Conservation (phyloP, 2,797 vertebrate species). For the Xiphorhynchus erythropygius region DNA sequence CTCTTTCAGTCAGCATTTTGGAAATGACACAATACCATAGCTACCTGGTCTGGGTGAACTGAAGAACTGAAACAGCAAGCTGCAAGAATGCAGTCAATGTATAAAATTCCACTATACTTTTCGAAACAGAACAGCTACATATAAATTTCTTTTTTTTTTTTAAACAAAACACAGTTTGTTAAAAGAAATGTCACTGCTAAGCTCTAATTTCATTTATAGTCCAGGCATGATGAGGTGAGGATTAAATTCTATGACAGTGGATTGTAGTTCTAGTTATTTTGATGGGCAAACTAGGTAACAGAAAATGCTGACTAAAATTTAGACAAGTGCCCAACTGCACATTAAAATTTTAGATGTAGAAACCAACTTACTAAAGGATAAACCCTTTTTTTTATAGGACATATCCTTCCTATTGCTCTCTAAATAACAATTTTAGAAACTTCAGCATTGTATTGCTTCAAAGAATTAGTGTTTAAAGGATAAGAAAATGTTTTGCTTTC, state of each 20-base stretch:
- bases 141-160: not conserved
- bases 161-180: not conserved
- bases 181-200: not conserved
- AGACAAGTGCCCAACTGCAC: not conserved
- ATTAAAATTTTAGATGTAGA: slow-evolving; percentile 32
- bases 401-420: not conserved
- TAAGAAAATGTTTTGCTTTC: slow-evolving; percentile 50
- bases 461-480: slow-evolving; percentile 38
- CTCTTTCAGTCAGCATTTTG: not conserved
- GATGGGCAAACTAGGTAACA: not conserved
- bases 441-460: not conserved
- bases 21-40: not conserved
- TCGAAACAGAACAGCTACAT: not conserved
- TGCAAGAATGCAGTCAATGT: not conserved
- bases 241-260: not conserved
- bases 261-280: not conserved
- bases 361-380: not conserved
- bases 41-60: not conserved
- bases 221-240: not conserved
- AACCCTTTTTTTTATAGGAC: slow-evolving; percentile 13
- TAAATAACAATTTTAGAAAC: slow-evolving; percentile 2
- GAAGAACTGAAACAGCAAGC: not conserved
- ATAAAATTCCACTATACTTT: not conserved
- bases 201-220: not conserved
- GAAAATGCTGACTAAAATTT: slow-evolving; percentile 32